Evolutionary conservation across 2,113 vertebrate species (phyloP), one percentile per base, ranked within the genome.

Genomic region (Pimephales promelas): DNA sequence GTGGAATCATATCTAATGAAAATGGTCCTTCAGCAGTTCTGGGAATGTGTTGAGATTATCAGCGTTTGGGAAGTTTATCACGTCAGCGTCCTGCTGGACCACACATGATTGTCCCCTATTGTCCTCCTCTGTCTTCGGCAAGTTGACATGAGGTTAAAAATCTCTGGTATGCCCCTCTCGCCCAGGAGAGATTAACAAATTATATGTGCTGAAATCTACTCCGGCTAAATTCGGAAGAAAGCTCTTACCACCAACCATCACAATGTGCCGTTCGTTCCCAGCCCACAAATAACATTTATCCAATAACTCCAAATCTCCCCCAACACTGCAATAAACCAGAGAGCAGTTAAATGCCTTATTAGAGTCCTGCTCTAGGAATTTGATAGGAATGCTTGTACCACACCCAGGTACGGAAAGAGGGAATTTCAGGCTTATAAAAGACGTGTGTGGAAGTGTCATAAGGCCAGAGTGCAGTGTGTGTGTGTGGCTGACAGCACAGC

Each of bases 71-170:
- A 26, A 56, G 24, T 49, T 57, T 80, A 66, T 49, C 70, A 72
- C 47, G 22, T 77, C 40, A 62, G 62, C 57, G 52, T 22, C 49
- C 45, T 10, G 16, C 68, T 90, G 92, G 92, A 94, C 93, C 85
- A 86, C 84, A 78, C 85, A 88, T 47, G 54, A 36, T 73, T n/a
- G 20, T 34, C 28, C 68, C 62, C 78, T 62, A 79, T 79, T 70
- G 71, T 45, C 64, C 62, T 26, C 57, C 56, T 83, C 77, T 66
- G 90, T 92, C 91, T 89, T 90, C 89, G 90, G 88, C 89, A 90
- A 94, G 92, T 93, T 94, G 92, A 92, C 81, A 85, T 89, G 89
- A 93, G 92, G 93, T 92, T 93, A 93, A 93, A 91, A 91, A 94
- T 95, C 89, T 31, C 85, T 89, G 93, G 92, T 92, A 93, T 93